Percentiles rank a stretch among this genome's conserved stretches.
These are phyloP conservation scores for Psephotus haematonotus DNA, from an alignment of 2,113 vertebrate species.

Conservation along the genomic window DNA sequence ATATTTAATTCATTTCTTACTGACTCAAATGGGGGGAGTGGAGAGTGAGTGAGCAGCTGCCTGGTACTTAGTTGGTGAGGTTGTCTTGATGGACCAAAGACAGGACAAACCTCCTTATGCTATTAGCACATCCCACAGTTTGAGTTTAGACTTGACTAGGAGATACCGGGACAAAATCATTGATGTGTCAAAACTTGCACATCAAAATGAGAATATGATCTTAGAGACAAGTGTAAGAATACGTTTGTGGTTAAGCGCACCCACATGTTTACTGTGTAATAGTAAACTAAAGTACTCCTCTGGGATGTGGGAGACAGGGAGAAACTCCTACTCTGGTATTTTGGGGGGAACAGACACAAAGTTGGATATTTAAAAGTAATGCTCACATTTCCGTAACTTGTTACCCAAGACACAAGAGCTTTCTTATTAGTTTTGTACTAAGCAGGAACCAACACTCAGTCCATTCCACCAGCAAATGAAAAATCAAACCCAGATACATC, in stretches of 20 bases:
- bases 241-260: fast-evolving
- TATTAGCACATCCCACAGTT: fast-evolving
- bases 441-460: neutral
- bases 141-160: neutral
- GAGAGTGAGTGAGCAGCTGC: neutral
- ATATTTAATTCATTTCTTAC: neutral
- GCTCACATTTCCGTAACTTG: neutral
- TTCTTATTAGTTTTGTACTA: neutral
- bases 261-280: fast-evolving
- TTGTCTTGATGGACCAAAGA: neutral
- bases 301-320: neutral
- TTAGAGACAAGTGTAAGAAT: fast-evolving
- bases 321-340: neutral
- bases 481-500: neutral
- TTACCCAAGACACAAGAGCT: neutral
- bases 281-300: neutral
- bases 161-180: neutral
- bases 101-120: neutral
- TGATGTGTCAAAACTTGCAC: neutral
- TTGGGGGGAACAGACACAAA: neutral
- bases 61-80: neutral
- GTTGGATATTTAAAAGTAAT: neutral
- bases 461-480: neutral
- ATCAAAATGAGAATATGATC: neutral
- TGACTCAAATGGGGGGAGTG: neutral